These are phyloP conservation scores for Mylabris sibirica DNA, from an alignment of 2,888 invertebrate species.

Conservation along the genomic window DNA sequence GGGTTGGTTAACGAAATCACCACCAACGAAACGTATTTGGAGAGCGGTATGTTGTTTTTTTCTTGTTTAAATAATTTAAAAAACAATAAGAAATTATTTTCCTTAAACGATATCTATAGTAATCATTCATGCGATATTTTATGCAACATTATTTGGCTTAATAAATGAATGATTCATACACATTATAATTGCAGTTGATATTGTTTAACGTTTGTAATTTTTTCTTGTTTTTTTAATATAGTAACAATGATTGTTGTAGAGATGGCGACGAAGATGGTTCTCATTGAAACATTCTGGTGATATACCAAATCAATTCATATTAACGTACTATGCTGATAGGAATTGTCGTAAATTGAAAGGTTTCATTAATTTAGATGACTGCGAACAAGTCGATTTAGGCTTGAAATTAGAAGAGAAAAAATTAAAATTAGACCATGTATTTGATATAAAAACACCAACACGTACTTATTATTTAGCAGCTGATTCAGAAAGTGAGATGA, in stretches of 20 bases:
- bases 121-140: slow-evolving; percentile 29
- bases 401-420: slow-evolving; percentile 83
- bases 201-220: not conserved
- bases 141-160: slow-evolving; percentile 16
- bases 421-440: slow-evolving; percentile 83
- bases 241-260: slow-evolving; percentile 64
- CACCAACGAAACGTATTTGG: slow-evolving; percentile 90
- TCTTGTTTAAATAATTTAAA: not conserved
- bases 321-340: slow-evolving; percentile 92
- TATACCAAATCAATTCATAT: slow-evolving; percentile 90
- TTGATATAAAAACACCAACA: slow-evolving; percentile 87
- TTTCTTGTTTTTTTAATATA: slow-evolving; percentile 43
- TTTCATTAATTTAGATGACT: slow-evolving; percentile 92
- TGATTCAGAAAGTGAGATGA: slow-evolving; percentile 91
- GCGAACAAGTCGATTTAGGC: slow-evolving; percentile 94
- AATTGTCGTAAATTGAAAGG: slow-evolving; percentile 87
- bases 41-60: slow-evolving; percentile 81
- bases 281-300: slow-evolving; percentile 89
- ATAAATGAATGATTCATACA: slow-evolving; percentile 47
- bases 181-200: slow-evolving; percentile 23
- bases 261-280: slow-evolving; percentile 96
- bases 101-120: slow-evolving; percentile 8
- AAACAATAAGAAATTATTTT: not conserved
- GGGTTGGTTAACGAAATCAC: slow-evolving; percentile 96
- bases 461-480: slow-evolving; percentile 93